Evolutionary conservation across 2,113 vertebrate genomes (phyloP), one percentile per base, ranked within the genome.

Genomic region (Willisornis vidua): DNA sequence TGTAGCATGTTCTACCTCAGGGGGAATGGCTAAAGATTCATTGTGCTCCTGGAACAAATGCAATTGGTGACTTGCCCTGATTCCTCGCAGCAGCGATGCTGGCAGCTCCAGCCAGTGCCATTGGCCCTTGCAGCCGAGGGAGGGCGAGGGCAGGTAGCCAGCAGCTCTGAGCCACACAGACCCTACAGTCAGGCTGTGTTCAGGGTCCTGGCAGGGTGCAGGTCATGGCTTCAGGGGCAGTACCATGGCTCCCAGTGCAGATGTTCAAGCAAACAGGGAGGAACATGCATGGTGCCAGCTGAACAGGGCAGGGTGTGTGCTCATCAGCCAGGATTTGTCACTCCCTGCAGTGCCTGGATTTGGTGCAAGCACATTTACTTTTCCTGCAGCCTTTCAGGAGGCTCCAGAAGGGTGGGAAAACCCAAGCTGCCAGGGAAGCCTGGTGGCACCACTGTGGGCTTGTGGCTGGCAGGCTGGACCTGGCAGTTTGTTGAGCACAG

Each of bases 221-320:
- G 61, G 58, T 41, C 14, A 25, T 16, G 33, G 66, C 90, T 85
- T 85, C 93, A 10, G 31, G 89, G 88, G 74, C 86, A 89, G 26
- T 46, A 16, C 43, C 26, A 4, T 22, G 23, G 67, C 77, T 96
- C 77, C 93, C 7, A 11, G 72, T 46, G 37, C 85, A 87, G 49
- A 46, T 57, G 83, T 85, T 97, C 71, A 84, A 19, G 59, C 70
- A 10, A 78, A 20, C 26, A 33, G 19, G 24, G 46, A 93, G 81
- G 71, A 93, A 26, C 0, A 4, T 8, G 37, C 19, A 0, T 18
- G 41, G 79, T 91, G 77, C 76, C 11, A 12, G 67, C 48, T 14
- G 68, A 82, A 48, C 19, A 1, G 55, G 62, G 78, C 57, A 26
- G 75, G 26, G 24, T 65, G 41, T 28, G 46, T 10, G 54, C 35